These are phyloP conservation scores for Nothobranchius furzeri DNA, from an alignment of 2,113 vertebrate genomes.

Conservation along the genomic window DNA sequence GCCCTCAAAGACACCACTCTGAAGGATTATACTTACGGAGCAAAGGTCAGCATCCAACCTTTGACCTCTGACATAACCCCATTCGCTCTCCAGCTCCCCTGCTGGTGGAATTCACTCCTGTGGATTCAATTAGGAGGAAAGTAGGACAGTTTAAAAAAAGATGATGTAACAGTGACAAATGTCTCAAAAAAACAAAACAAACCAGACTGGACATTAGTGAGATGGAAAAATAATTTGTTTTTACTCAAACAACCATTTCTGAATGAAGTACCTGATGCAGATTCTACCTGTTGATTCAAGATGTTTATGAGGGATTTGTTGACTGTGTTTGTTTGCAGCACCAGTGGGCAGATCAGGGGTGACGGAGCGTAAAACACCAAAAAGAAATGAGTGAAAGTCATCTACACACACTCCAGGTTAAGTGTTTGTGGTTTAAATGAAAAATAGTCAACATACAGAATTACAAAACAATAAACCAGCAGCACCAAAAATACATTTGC, in stretches of 20 bases:
- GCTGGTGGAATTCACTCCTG: conserved; percentile 69
- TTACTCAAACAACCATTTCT: neutral
- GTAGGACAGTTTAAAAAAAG: conserved; percentile 35
- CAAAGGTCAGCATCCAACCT: conserved; percentile 59
- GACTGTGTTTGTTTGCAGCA: neutral
- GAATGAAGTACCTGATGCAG: neutral
- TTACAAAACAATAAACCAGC: too few species aligned
- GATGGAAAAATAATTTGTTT: neutral
- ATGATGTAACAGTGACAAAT: conserved; percentile 56
- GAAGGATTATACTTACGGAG: conserved; percentile 53
- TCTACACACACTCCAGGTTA: neutral
- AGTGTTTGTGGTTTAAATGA: neutral
- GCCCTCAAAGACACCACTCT: conserved; percentile 41
- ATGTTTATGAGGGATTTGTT: neutral
- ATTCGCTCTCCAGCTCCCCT: conserved; percentile 27
- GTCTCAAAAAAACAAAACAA: conserved; percentile 5
- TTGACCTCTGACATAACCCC: conserved; percentile 56
- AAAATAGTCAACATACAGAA: neutral
- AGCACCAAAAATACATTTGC: too few species aligned
- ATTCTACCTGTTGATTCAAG: neutral
- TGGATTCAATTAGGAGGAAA: conserved; percentile 66
- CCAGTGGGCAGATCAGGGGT: neutral
- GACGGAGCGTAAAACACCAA: neutral
- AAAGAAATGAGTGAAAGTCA: neutral
- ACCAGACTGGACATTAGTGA: conserved; percentile 20